Percentiles rank a stretch among this genome's conserved stretches.
phyloP scores from a whole-genome alignment of 2,797 vertebrate species.

The Thunnus albacares region DNA sequence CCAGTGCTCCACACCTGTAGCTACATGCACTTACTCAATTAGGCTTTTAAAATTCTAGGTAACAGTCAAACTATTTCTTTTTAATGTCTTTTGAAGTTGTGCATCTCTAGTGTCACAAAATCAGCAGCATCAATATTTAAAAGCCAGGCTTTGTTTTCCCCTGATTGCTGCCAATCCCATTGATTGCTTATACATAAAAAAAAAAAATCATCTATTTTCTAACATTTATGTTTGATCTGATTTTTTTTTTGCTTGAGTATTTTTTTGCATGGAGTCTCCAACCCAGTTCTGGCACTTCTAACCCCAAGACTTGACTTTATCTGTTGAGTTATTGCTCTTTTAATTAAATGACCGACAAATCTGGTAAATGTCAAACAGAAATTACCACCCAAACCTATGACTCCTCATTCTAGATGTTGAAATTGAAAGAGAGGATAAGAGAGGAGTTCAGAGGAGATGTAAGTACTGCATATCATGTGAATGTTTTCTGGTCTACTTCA shows the following conservation, averaged over 20 bases:
- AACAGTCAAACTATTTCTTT: neutral
- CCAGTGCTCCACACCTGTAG: neutral
- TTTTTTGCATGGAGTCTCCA: neutral
- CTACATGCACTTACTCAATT: neutral
- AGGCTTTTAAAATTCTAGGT: neutral
- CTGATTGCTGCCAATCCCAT: neutral
- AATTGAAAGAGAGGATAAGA: neutral
- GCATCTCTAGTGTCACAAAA: neutral
- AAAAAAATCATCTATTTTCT: no score
- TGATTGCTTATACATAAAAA: neutral
- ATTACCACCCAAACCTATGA: no score
- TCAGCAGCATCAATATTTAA: neutral
- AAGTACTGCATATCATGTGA: neutral
- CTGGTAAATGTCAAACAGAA: no score
- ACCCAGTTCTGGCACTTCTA: neutral
- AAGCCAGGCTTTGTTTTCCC: neutral
- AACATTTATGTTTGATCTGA: no score
- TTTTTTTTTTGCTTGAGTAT: neutral
- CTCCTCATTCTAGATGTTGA: neutral
- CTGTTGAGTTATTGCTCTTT: neutral
- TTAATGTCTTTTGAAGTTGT: neutral
- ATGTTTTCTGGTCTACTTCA: neutral
- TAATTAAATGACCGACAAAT: conserved; percentile 14
- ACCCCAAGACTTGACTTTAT: neutral
- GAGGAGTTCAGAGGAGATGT: neutral